Evolutionary conservation across 2,888 invertebrate species (phyloP).

Genomic region (Heliconius erato): DNA sequence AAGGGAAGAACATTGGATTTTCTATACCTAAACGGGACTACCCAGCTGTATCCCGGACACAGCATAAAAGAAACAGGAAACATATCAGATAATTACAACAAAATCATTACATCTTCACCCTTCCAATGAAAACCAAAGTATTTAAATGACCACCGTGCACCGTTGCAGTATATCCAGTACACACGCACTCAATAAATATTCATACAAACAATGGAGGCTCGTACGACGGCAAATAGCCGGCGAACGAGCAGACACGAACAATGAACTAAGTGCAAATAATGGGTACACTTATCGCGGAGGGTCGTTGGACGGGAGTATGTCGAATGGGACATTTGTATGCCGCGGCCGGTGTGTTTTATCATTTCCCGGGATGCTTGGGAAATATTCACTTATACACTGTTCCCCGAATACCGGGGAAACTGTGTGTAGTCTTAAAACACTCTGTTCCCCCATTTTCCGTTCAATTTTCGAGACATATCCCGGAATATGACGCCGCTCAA

Average conservation of each 20-base stretch:
- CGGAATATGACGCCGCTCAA: not conserved
- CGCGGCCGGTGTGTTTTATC: not conserved
- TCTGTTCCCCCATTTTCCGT: not conserved
- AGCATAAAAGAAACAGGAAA: no score
- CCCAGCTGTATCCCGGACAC: no score
- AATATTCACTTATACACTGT: not conserved
- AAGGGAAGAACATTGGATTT: no score
- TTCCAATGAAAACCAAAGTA: not conserved
- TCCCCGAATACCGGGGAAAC: not conserved
- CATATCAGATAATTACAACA: not conserved
- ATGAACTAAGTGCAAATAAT: slow-evolving; percentile 75
- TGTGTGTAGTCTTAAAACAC: not conserved
- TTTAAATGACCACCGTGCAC: not conserved
- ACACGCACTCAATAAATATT: slow-evolving; percentile 47
- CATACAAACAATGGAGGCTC: slow-evolving; percentile 44
- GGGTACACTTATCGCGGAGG: slow-evolving; percentile 54
- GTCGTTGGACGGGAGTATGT: slow-evolving; percentile 43
- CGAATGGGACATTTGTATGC: slow-evolving; percentile 31
- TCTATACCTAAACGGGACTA: no score
- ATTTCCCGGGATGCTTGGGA: slow-evolving; percentile 12
- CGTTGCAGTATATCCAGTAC: not conserved
- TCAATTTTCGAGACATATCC: no score
- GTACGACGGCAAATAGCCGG: slow-evolving; percentile 62
- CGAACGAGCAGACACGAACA: slow-evolving; percentile 58
- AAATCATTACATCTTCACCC: not conserved